phyloP scores from a whole-genome alignment of 2,797 vertebrate species.

The Neostethus bicornis region DNA sequence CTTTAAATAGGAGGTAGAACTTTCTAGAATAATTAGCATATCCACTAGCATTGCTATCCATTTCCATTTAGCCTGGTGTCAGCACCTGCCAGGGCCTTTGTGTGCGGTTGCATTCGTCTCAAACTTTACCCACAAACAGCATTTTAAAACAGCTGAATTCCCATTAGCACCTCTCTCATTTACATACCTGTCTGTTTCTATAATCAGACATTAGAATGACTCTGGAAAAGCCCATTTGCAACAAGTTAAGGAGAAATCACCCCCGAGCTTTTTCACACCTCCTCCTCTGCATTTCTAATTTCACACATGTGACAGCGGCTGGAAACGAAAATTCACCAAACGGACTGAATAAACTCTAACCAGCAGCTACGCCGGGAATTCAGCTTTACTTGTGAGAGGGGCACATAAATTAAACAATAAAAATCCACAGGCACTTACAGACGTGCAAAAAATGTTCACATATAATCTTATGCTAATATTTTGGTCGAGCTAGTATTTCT shows the following conservation, averaged over 20 bases:
- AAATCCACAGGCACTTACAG: not conserved
- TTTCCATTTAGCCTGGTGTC: conserved; percentile 16
- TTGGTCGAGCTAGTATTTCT: too few species aligned
- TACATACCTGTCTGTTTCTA: conserved; percentile 1
- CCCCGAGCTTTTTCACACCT: not conserved
- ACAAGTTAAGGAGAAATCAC: conserved; percentile 2
- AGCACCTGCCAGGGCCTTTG: conserved; percentile 9
- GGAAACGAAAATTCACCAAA: not conserved
- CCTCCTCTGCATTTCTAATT: not conserved
- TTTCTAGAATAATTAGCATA: conserved; percentile 12
- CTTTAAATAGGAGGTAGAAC: conserved; percentile 7
- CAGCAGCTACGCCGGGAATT: not conserved
- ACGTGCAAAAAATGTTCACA: too few species aligned
- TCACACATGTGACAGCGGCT: not conserved
- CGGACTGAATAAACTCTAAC: not conserved
- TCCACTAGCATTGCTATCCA: not conserved
- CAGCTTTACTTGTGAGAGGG: not conserved
- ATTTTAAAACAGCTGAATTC: conserved; percentile 7
- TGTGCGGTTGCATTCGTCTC: conserved; percentile 3
- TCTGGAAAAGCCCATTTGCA: conserved; percentile 1
- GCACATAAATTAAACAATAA: too few species aligned
- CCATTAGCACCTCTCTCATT: conserved; percentile 1
- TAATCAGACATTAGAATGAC: conserved; percentile 9
- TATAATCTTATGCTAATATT: too few species aligned
- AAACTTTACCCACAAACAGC: not conserved